Base-by-base conservation (phyloP, 2,888 invertebrate species). In the Macrosoma leucophasiata region DNA sequence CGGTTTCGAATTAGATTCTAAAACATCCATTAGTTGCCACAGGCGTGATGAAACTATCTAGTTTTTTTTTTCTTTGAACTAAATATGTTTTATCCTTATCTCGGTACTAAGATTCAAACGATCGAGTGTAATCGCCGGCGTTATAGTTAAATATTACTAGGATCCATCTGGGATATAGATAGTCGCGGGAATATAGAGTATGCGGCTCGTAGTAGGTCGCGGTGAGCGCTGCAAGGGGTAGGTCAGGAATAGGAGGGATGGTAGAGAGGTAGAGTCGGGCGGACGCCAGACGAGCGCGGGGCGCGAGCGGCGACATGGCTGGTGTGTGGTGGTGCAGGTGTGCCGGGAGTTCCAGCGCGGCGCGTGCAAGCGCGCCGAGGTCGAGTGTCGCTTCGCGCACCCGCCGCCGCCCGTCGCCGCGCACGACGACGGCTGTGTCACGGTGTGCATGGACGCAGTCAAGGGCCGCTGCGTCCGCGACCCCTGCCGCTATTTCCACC, bases 401-500 rank as follows among this genome's bases (percentile, higher is more conserved):
- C 97, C 97, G 88, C 92, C 95, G 88, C 93, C 96, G 88, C 92
- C 94, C 88, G 95, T 96, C 87, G 92, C 92, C 87, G 92, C 95
- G 88, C 96, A 95, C 89, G 93, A 94, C 88, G 97, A 97, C 91
- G 96, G 96, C 92, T 93, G 95, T 88, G 96, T 97, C 91, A 96
- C 96, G 89, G 96, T 97, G 91, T 97, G 97, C 95, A 97, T 97
- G 96, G 97, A 97, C 92, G 96, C 95, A 91, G 94, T 97, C 90
- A 95, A 95, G 91, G 95, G 95, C 90, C 93, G 95, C 91, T 97
- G 97, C 92, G 92, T 94, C 90, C 95, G 97, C 91, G 96, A 96
- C 90, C 95, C 95, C 90, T 97, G 97, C 94, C 95, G 96, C 92
- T 97, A 97, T 95, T 97, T 96, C 93, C 97, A 97, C 92, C 97